phyloP scores from a whole-genome alignment of 2,888 invertebrate species.

The Aethes cnicana region DNA sequence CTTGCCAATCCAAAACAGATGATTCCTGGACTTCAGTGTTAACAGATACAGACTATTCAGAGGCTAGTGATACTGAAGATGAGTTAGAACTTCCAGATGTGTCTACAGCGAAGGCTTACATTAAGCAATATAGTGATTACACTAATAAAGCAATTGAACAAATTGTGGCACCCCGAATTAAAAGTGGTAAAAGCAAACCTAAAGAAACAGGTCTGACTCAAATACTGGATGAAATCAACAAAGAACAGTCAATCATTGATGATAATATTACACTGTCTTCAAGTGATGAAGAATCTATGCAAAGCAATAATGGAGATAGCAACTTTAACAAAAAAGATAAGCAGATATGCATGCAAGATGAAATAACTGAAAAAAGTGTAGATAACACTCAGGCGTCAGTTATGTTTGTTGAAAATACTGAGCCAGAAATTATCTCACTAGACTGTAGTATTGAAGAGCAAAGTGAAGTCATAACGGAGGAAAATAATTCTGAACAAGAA shows the following conservation, averaged over 20 bases:
- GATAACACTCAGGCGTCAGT: constrained; percentile 56
- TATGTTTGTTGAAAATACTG: constrained; percentile 50
- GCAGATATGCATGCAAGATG: constrained; percentile 27
- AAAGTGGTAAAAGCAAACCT: constrained; percentile 45
- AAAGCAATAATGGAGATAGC: constrained; percentile 58
- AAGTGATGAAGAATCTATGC: constrained; percentile 61
- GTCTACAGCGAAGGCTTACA: constrained; percentile 86
- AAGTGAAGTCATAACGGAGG: constrained; percentile 31
- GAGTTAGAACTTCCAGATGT: constrained; percentile 66
- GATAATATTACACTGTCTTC: constrained; percentile 61
- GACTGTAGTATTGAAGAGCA: constrained; percentile 54
- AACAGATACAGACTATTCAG: constrained; percentile 65
- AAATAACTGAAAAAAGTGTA: constrained; percentile 33
- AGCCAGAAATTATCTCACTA: constrained; percentile 52
- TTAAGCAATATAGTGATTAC: constrained; percentile 89
- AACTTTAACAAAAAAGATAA: constrained; percentile 38
- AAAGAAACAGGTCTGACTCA: constrained; percentile 52
- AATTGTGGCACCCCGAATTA: constrained; percentile 65
- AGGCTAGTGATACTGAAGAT: constrained; percentile 66
- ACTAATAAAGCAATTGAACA: constrained; percentile 86
- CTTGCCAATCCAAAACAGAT: constrained; percentile 62
- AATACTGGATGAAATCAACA: constrained; percentile 63
- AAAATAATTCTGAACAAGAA: background rate
- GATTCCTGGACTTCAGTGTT: constrained; percentile 72
- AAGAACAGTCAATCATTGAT: constrained; percentile 60